Percentiles rank a stretch among this genome's conserved stretches.
Evolutionary conservation across 1,140 invertebrate genomes (phyloP).

Genomic region (Formica selysi): DNA sequence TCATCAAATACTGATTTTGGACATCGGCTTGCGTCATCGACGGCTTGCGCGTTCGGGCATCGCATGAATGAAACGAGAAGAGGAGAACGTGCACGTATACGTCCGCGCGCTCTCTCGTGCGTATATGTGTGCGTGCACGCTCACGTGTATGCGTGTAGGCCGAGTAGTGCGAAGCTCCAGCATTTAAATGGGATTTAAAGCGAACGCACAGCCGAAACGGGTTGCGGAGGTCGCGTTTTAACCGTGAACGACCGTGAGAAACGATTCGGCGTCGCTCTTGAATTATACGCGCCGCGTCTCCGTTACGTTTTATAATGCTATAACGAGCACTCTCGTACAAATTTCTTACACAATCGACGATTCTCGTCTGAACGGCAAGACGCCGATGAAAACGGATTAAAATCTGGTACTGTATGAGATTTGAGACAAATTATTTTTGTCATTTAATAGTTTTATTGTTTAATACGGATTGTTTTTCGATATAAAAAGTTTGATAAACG

Average conservation of each 20-base stretch:
- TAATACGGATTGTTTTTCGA: neutral
- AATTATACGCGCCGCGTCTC: neutral
- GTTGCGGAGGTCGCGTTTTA: constrained; percentile 78
- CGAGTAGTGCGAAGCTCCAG: constrained; percentile 55
- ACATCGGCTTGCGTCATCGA: constrained; percentile 70
- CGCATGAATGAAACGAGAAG: constrained; percentile 71
- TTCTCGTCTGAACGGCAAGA: neutral
- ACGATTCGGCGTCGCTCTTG: constrained; percentile 14
- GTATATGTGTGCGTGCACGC: neutral
- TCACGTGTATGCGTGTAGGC: neutral
- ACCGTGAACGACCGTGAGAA: constrained; percentile 76
- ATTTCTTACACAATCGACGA: neutral
- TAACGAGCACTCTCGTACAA: neutral
- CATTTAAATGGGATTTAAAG: constrained; percentile 78
- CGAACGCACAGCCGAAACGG: constrained; percentile 71
- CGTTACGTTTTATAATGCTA: neutral
- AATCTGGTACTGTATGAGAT: too few species aligned
- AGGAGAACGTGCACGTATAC: neutral
- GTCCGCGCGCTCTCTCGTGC: neutral
- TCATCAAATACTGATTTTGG: constrained; percentile 64
- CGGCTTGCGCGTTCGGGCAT: neutral
- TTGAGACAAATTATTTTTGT: too few species aligned
- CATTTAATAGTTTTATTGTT: neutral
- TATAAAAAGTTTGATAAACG: neutral
- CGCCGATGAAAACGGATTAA: neutral